Percentiles rank a stretch among this genome's conserved stretches.
Evolutionary conservation across 2,888 invertebrate species (phyloP).

Genomic region (Chirona hameri): DNA sequence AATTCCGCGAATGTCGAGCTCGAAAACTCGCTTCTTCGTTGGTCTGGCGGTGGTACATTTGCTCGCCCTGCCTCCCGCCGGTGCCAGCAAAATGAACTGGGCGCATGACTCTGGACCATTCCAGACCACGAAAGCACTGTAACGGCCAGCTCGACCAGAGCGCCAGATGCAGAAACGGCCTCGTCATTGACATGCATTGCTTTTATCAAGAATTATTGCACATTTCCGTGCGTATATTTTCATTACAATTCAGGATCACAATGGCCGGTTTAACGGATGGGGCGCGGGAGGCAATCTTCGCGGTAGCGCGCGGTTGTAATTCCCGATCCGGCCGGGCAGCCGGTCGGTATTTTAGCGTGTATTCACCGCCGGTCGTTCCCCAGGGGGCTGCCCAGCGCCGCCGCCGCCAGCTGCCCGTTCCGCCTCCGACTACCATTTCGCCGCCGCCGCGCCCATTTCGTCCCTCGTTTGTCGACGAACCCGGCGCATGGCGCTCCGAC

Average conservation of each 20-base stretch:
- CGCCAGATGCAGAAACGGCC: neutral
- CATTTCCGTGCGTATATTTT: conserved; percentile 8
- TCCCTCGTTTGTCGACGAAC: no score
- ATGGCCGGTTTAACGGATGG: neutral
- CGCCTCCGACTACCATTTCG: no score
- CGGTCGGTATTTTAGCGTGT: no score
- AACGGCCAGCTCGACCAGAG: neutral
- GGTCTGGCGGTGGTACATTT: neutral
- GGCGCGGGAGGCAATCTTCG: neutral
- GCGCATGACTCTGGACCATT: neutral
- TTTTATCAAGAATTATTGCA: neutral
- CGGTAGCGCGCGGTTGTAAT: no score
- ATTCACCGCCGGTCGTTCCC: no score
- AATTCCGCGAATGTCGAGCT: neutral
- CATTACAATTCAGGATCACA: neutral
- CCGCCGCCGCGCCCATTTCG: no score
- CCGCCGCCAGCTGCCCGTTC: no score
- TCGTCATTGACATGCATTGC: neutral
- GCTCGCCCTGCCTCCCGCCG: neutral
- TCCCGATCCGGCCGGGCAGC: no score
- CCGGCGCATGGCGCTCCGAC: no score
- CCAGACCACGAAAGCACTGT: neutral
- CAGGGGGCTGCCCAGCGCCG: no score
- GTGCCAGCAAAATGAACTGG: neutral
- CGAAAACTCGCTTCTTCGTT: neutral